These are phyloP conservation scores for Hermetia illucens DNA, from an alignment of 1,140 invertebrate species.

Conservation along the genomic window DNA sequence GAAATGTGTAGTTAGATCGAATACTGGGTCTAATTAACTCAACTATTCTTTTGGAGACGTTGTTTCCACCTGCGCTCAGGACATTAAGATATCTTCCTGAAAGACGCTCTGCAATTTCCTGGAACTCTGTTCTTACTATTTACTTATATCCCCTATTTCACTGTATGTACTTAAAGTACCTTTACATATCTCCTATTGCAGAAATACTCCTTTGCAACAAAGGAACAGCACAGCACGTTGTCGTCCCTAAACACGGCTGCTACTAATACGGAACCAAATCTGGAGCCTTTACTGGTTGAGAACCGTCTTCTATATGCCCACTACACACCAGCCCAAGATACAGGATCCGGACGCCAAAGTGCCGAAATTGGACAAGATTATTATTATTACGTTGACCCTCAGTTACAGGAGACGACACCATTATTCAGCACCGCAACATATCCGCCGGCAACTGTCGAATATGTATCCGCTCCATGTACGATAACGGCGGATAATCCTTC, in stretches of 20 bases:
- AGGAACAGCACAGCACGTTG: too few relatives aligned
- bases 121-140: too few relatives aligned
- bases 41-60: too few relatives aligned
- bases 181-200: not conserved
- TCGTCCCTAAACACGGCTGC: too few relatives aligned
- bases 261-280: not conserved
- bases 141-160: too few relatives aligned
- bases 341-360: not conserved
- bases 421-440: not conserved
- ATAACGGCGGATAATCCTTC: not conserved
- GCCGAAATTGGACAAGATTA: not conserved
- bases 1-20: too few relatives aligned
- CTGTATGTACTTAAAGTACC: too few relatives aligned
- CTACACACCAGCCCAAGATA: not conserved
- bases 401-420: not conserved
- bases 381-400: too few relatives aligned
- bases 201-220: not conserved
- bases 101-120: too few relatives aligned
- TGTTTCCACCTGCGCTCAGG: too few relatives aligned
- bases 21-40: too few relatives aligned
- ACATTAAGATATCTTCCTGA: too few relatives aligned
- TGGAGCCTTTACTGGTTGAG: not conserved
- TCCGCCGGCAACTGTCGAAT: not conserved
- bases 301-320: slow-evolving; percentile 1
- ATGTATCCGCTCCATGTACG: not conserved